Base-by-base conservation (phyloP, 1,140 invertebrate species). In the Pogonus chalceus region DNA sequence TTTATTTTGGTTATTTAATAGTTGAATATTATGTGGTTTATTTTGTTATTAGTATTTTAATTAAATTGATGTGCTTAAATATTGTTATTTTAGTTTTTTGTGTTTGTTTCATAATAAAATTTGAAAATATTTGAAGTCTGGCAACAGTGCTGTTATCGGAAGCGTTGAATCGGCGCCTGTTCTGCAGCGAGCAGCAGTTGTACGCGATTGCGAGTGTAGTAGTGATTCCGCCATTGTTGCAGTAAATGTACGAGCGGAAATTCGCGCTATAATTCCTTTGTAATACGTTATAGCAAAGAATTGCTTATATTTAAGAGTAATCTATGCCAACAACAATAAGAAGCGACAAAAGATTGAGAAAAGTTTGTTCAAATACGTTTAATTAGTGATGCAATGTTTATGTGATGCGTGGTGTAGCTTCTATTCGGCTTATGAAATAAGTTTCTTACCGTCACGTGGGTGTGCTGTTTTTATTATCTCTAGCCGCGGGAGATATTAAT, bases 381-480 rank as follows among this genome's bases (percentile, higher is more conserved):
- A 12, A 43, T 43, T 43, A 12, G 37, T 43, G 37, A 43, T 43
- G 37, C 37, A 43, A 43, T 43, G 37, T 43, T 43, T 43, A 43
- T 43, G 37, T 43, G 37, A 43, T 43, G 37, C 37, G 37, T 43
- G 37, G 37, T 43, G 37, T 9, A 12, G 37, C 37, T 43, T 43
- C 9, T 7, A 43, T 16, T 43, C 37, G 37, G 37, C 37, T 43
- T 43, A 43, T 43, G 7, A 10, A 7, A 43, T 43, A 43, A 43
- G 37, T 43, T 43, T 43, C 9, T 31, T 14, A 14, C 14, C 37
- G 37, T 43, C 37, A 43, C 37, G 37, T 43, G 37, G 37, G 37
- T 43, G 37, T 43, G 7, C 26, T 31, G 26, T 31, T 31, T 31
- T 31, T 31, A 7, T 31, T 31, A 31, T 14, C 4, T 31, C 26